Percentiles rank a stretch among this genome's conserved stretches.
Evolutionary conservation across 1,140 invertebrate species (phyloP).

Genomic region (Zaprionus vittiger): DNA sequence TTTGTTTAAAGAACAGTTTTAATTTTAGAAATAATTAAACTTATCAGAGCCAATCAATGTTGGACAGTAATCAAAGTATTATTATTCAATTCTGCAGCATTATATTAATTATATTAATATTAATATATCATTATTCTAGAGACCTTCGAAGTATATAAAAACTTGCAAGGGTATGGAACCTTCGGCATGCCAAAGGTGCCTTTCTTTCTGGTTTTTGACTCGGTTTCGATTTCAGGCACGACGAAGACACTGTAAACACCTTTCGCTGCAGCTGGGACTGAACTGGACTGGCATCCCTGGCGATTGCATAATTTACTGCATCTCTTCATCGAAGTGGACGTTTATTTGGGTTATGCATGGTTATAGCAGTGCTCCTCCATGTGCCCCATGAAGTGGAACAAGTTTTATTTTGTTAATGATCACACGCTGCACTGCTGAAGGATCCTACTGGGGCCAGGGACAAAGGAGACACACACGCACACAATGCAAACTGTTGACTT

Average conservation of each 20-base stretch:
- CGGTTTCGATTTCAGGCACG: constrained; percentile 7
- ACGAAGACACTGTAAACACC: constrained; percentile 59
- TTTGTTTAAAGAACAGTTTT: no score
- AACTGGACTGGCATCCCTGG: constrained; percentile 55
- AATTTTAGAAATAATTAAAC: no score
- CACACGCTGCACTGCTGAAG: constrained; percentile 7
- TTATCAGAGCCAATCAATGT: no score
- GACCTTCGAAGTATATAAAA: no score
- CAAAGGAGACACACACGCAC: not conserved
- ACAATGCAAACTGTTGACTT: not conserved
- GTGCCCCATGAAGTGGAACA: constrained; percentile 47
- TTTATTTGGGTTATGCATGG: constrained; percentile 74
- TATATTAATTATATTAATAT: no score
- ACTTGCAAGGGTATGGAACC: no score
- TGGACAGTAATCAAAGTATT: no score
- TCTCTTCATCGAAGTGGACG: constrained; percentile 75
- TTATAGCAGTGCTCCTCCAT: constrained; percentile 13
- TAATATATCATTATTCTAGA: no score
- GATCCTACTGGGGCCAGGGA: constrained; percentile 3
- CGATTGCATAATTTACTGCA: constrained; percentile 78
- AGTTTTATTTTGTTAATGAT: constrained; percentile 46
- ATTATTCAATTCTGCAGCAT: no score
- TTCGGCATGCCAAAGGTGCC: no score
- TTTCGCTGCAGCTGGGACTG: constrained; percentile 54
- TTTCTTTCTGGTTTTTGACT: constrained; percentile 24